Evolutionary conservation across 2,888 invertebrate species (phyloP).

Genomic region (Drosophila kambysellisi): DNA sequence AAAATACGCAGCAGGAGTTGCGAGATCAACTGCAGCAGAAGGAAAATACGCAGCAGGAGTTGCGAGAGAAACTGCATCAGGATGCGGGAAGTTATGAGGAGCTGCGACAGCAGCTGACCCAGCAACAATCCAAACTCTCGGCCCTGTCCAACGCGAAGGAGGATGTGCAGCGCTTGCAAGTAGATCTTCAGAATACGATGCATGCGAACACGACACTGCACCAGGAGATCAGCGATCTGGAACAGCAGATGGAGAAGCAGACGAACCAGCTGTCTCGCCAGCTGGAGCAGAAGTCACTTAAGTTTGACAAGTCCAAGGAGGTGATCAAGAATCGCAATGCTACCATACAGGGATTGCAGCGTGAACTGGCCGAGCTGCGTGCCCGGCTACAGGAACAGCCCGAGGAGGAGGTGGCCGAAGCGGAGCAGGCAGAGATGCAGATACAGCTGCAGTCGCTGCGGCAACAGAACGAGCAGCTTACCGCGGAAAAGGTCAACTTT

Average conservation of each 20-base stretch:
- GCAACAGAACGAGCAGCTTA: constrained; percentile 63
- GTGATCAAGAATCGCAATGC: constrained; percentile 87
- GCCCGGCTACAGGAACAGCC: constrained; percentile 64
- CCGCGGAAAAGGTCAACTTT: constrained; percentile 77
- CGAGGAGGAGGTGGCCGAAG: constrained; percentile 67
- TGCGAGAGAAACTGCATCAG: not conserved
- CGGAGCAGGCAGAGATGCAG: constrained; percentile 28
- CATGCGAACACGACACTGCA: constrained; percentile 45
- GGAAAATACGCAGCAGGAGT: not conserved
- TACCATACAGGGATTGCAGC: constrained; percentile 85
- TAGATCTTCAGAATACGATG: constrained; percentile 54
- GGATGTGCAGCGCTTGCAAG: constrained; percentile 44
- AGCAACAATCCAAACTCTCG: constrained; percentile 29
- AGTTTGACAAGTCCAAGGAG: constrained; percentile 86
- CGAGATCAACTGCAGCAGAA: constrained; percentile 24
- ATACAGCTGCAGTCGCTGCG: constrained; percentile 55
- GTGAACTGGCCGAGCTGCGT: constrained; percentile 70
- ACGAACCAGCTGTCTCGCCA: constrained; percentile 85
- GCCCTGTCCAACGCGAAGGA: constrained; percentile 23
- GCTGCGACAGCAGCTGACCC: constrained; percentile 14
- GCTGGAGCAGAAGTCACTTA: constrained; percentile 86
- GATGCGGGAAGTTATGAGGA: constrained; percentile 1
- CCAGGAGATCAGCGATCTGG: constrained; percentile 40
- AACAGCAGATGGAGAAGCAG: constrained; percentile 21
- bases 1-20: not conserved